Evolutionary conservation across 2,888 invertebrate species (phyloP).

Genomic region (Acrocyrtus sp.): DNA sequence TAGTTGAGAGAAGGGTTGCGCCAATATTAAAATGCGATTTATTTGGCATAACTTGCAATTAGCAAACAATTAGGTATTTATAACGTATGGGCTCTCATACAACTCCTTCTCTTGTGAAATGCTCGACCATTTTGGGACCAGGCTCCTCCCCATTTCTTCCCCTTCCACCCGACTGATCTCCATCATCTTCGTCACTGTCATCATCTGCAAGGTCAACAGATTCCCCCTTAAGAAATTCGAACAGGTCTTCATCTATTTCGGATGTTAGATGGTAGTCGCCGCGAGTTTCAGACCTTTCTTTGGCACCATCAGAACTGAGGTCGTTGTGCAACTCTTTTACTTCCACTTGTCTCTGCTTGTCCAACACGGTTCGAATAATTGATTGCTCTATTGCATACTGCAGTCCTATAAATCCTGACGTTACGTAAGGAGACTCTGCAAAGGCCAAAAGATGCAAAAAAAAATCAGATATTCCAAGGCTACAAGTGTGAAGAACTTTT

Average conservation of each 20-base stretch:
- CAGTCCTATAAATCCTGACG: constrained; percentile 55
- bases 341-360: constrained; percentile 3
- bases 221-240: background rate
- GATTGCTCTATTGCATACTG: constrained; percentile 56
- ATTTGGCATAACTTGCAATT: background rate
- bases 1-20: background rate
- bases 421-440: constrained; percentile 50
- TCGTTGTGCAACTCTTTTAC: background rate
- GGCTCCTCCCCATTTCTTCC: background rate
- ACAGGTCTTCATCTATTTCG: background rate
- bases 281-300: background rate
- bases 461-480: background rate
- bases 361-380: constrained; percentile 29
- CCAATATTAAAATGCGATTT: background rate
- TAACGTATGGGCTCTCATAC: background rate
- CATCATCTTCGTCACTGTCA: background rate
- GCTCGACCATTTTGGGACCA: background rate
- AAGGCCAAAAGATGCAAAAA: background rate
- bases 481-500: no score
- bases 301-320: background rate
- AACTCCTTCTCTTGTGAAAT: background rate
- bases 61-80: no score
- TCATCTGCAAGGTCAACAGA: background rate
- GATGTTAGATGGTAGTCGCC: no score
- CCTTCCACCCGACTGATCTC: background rate